Percentiles rank a stretch among this genome's conserved stretches.
phyloP scores from a whole-genome alignment of 92 coral and sea anemone genomes.

The Pocillopora meandrina region DNA sequence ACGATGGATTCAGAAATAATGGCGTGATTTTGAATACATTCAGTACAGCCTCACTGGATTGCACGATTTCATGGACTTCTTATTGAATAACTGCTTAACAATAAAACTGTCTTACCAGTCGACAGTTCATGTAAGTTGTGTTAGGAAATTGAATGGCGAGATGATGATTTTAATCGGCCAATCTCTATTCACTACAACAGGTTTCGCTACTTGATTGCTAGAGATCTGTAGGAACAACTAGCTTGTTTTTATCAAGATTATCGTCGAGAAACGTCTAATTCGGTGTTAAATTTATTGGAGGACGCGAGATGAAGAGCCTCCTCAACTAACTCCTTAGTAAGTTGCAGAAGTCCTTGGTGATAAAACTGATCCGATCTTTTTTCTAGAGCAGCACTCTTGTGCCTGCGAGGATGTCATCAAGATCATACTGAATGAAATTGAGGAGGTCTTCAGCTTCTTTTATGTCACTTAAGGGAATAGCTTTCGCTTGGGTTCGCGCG shows the following conservation, averaged over 20 bases:
- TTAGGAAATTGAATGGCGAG: too few species aligned
- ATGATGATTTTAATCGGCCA: too few species aligned
- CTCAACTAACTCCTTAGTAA: constrained; percentile 20
- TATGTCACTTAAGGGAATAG: constrained; percentile 12
- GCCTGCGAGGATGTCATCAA: not conserved
- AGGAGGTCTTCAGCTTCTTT: constrained; percentile 29
- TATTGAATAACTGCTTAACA: too few species aligned
- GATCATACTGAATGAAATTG: constrained; percentile 4
- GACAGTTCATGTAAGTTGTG: too few species aligned
- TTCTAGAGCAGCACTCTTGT: constrained; percentile 21
- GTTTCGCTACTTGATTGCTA: not conserved
- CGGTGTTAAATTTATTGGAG: constrained; percentile 14
- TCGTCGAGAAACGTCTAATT: not conserved
- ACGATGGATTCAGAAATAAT: too few species aligned
- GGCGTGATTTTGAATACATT: too few species aligned
- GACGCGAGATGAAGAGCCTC: constrained; percentile 14
- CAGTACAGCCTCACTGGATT: too few species aligned
- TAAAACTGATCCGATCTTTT: constrained; percentile 35
- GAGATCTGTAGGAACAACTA: not conserved
- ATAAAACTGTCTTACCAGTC: too few species aligned
- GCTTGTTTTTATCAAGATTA: not conserved
- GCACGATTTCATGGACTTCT: too few species aligned
- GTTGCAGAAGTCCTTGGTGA: not conserved
- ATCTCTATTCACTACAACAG: too few species aligned
- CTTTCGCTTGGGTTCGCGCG: constrained; percentile 7